Evolutionary conservation across 1,140 invertebrate genomes (phyloP).

Genomic region (roundworm (Caenorhabditis elegans)): WBcel235 BX284606.5:10863001-10863500

Average conservation of each 20-base stretch:
- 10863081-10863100: neutral
- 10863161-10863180: constrained; percentile 76
- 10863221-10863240: neutral
- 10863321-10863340: constrained; percentile 57
- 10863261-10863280: constrained; percentile 49
- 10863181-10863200: constrained; percentile 80
- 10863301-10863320: constrained; percentile 59
- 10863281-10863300: constrained; percentile 50
- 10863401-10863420: constrained; percentile 82
- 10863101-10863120: neutral
- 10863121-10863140: constrained; percentile 70
- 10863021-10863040: neutral
- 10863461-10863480: constrained; percentile 84
- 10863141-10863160: constrained; percentile 80
- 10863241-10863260: constrained; percentile 50
- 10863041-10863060: neutral
- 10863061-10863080: neutral
- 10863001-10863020: neutral
- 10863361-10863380: constrained; percentile 74
- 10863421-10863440: too few species aligned
- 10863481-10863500: constrained; percentile 82
- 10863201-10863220: constrained; percentile 74
- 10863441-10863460: too few species aligned
- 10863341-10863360: constrained; percentile 55
- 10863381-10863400: constrained; percentile 85